A percentile compares a stretch with the other conserved stretches of the same genome.
phyloP scores from a whole-genome alignment of 2,888 invertebrate species.

The Lacanobia wlatinum region DNA sequence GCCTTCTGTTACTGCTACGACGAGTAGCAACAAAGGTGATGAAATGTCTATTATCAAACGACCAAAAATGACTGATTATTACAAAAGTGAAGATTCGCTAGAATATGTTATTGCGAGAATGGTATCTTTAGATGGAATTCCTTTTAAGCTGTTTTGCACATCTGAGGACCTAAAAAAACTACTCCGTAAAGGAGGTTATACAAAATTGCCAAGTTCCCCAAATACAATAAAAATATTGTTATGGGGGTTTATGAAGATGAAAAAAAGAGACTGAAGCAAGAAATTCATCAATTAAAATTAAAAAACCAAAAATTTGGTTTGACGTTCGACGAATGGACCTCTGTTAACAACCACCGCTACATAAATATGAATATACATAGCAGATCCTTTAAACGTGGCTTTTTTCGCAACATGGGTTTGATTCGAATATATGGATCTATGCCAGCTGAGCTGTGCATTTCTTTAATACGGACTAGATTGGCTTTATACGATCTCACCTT shows the following conservation, averaged over 20 bases:
- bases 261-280: background rate
- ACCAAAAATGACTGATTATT: slow-evolving; percentile 6
- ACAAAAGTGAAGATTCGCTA: slow-evolving; percentile 16
- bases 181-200: slow-evolving; percentile 13
- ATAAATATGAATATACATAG: slow-evolving; percentile 2
- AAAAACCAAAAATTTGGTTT: slow-evolving; percentile 10
- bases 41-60: slow-evolving; percentile 6
- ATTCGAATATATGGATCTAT: slow-evolving; percentile 6
- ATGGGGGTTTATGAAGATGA: slow-evolving; percentile 8
- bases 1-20: background rate
- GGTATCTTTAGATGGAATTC: slow-evolving; percentile 17
- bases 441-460: slow-evolving; percentile 7
- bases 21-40: background rate
- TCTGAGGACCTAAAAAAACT: slow-evolving; percentile 3
- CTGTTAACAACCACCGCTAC: slow-evolving; percentile 3
- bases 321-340: slow-evolving; percentile 7
- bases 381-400: background rate
- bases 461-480: slow-evolving; percentile 5
- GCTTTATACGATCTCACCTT: slow-evolving; percentile 1
- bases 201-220: slow-evolving; percentile 5
- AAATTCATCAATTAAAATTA: slow-evolving; percentile 6
- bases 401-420: slow-evolving; percentile 7
- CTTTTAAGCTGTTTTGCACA: slow-evolving; percentile 12
- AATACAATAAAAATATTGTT: slow-evolving; percentile 10
- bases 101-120: slow-evolving; percentile 11